These are phyloP conservation scores for Fopius arisanus DNA, from an alignment of 1,140 invertebrate genomes.

Conservation along the genomic window DNA sequence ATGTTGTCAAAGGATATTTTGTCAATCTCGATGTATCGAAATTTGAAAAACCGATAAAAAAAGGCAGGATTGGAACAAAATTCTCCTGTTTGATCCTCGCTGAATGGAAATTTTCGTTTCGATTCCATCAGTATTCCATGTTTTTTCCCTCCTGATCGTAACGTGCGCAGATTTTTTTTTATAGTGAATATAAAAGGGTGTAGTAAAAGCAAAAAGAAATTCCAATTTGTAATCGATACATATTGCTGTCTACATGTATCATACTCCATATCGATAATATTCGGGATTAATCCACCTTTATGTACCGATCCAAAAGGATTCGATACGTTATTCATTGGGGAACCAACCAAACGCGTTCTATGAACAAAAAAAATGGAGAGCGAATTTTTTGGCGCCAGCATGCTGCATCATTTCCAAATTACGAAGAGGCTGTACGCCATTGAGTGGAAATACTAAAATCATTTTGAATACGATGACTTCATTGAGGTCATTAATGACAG, in stretches of 20 bases:
- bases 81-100: neutral
- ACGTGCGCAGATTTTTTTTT: neutral
- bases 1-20: too few species aligned
- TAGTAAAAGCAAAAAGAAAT: neutral
- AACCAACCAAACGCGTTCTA: neutral
- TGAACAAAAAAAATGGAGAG: neutral
- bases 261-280: neutral
- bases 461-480: too few species aligned
- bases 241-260: conserved; percentile 1
- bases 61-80: neutral
- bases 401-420: too few species aligned
- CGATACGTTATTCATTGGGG: neutral
- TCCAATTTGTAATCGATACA: neutral
- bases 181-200: neutral
- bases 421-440: too few species aligned
- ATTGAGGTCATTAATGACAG: too few species aligned
- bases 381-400: neutral
- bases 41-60: too few species aligned
- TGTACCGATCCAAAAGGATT: neutral
- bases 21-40: too few species aligned
- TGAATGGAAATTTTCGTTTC: neutral
- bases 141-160: neutral
- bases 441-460: too few species aligned
- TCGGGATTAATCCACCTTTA: neutral
- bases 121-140: neutral